Evolutionary conservation across 2,113 vertebrate species (phyloP), one percentile per base, ranked within the genome.

Genomic region (Acrocephalus arundinaceus): DNA sequence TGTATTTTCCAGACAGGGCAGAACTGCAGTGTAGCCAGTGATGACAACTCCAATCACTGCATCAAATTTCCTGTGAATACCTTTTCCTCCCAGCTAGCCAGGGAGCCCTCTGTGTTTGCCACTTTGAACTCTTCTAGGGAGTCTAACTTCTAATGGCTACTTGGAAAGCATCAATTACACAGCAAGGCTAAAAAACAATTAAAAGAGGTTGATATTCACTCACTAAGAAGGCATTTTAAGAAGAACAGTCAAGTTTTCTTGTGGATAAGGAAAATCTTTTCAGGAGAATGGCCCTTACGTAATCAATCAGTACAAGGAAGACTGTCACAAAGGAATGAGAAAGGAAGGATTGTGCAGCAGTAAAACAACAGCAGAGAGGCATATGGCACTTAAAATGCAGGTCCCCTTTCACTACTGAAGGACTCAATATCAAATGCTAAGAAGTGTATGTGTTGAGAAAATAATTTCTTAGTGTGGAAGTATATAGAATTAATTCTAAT

Each of bases 131-230:
- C 30, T 55, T 66, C 54, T 59, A 20, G 17, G 6, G 4, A 80
- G 33, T 25, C 25, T n/a, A n/a, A 33, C 14, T 54, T 76, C 37
- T 51, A 62, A 83, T 74, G 33, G 61, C 17, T 67, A 33, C 39
- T 66, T 48, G 0, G 1, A 37, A 90, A 63, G 13, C 28, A 48
- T 46, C 30, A n/a, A 9, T 65, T 65, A 82, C 22, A 52, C 2
- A 68, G 33, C 39, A 87, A 93, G 74, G 22, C 52, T 63, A 72
- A 94, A 86, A 93, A 35, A 10, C 55, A 58, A 37, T 31, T 91
- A 45, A 62, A 82, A 21, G 20, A 82, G 49, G 6, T 55, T 67
- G 27, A 2, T 73, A n/a, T 70, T 81, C 2, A 1, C 49, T 82
- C 35, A 35, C 28, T 30, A 67, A 87, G 33, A 7, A 2, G 10